These are phyloP conservation scores for Adoxophyes honmai DNA, from an alignment of 1,140 invertebrate species.

Conservation along the genomic window DNA sequence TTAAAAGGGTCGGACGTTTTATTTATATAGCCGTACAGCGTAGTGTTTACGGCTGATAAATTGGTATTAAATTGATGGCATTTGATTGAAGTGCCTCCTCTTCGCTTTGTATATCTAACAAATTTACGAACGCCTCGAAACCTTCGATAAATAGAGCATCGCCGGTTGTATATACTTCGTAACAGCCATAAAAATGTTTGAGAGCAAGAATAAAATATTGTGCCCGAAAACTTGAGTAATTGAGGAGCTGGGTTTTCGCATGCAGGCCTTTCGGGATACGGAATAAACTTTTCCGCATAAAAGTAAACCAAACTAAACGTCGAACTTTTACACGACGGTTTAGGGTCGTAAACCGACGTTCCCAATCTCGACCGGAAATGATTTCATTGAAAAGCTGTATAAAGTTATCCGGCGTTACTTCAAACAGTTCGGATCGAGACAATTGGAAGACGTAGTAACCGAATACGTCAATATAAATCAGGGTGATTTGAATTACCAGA, in stretches of 20 bases:
- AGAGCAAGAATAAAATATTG: constrained; percentile 7
- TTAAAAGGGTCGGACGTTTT: constrained; percentile 5
- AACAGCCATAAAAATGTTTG: constrained; percentile 1
- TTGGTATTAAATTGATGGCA: constrained; percentile 17
- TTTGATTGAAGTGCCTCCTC: constrained; percentile 1
- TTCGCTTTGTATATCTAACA: not conserved
- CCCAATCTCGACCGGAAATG: not conserved
- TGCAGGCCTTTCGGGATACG: constrained; percentile 9
- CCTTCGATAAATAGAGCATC: not conserved
- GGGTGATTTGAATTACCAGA: constrained; percentile 29
- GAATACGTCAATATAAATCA: constrained; percentile 16
- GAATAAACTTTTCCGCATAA: constrained; percentile 3
- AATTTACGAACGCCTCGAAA: not conserved
- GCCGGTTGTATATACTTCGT: not conserved
- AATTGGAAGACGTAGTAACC: not conserved
- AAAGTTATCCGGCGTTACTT: too few relatives aligned
- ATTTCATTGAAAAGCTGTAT: too few relatives aligned
- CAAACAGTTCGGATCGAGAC: too few relatives aligned
- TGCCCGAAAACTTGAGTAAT: constrained; percentile 5
- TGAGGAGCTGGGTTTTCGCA: constrained; percentile 1
- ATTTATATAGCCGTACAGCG: not conserved
- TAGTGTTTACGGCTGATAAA: constrained; percentile 15
- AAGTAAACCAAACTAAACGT: constrained; percentile 9
- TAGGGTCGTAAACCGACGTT: not conserved
- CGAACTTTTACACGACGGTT: not conserved